Conservation (phyloP, 2,113 vertebrate genomes). For the Syngnathus floridae region DNA sequence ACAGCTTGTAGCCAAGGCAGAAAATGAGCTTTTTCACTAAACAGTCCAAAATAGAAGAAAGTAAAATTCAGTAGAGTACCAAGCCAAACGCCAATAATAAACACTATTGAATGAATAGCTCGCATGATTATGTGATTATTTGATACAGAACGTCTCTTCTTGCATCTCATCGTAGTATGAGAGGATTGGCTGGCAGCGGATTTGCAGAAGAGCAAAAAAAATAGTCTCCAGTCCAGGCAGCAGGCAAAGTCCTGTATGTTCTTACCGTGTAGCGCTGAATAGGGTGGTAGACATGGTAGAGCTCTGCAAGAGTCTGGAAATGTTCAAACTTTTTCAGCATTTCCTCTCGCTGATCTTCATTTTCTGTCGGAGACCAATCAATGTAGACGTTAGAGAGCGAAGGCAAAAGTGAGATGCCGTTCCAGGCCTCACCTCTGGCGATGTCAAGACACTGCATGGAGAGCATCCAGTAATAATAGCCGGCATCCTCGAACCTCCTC, state of each 20-base stretch:
- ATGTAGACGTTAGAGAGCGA: background rate
- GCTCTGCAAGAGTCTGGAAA: conserved; percentile 91
- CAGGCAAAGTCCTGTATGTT: background rate
- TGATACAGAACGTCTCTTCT: no score
- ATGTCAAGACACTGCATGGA: conserved; percentile 97
- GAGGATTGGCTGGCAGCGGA: background rate
- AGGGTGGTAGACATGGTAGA: conserved; percentile 91
- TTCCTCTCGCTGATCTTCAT: conserved; percentile 70
- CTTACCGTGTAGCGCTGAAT: conserved; percentile 90
- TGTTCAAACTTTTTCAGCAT: conserved; percentile 90
- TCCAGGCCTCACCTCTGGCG: conserved; percentile 76
- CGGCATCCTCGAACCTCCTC: conserved; percentile 87
- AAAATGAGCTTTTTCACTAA: no score
- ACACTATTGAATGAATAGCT: no score
- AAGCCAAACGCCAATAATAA: no score
- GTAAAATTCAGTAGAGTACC: no score
- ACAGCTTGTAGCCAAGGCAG: no score
- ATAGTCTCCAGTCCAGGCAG: background rate
- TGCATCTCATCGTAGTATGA: no score
- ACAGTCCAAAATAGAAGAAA: no score
- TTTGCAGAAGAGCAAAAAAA: no score
- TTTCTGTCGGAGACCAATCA: conserved; percentile 30
- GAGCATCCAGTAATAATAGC: conserved; percentile 97
- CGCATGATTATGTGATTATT: no score
- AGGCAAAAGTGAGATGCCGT: background rate